These are phyloP conservation scores for Pogonus chalceus DNA, from an alignment of 1,140 invertebrate species.

Conservation along the genomic window DNA sequence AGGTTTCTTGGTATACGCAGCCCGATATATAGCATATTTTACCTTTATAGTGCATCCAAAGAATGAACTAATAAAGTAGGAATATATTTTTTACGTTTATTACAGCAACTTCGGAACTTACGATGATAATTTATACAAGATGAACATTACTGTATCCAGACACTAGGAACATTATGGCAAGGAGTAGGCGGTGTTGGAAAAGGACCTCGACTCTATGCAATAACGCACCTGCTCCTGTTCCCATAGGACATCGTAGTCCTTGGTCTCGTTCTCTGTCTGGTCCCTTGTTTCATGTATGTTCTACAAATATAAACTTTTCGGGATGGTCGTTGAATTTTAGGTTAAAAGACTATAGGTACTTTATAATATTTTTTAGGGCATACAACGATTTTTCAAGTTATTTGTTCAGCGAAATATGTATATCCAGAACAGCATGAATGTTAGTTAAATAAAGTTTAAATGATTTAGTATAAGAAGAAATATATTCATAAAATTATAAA, in stretches of 20 bases:
- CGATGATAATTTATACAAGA: slow-evolving; percentile 7
- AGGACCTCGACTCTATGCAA: not conserved
- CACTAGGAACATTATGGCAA: not conserved
- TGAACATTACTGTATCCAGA: not conserved
- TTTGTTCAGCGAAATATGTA: too few relatives aligned
- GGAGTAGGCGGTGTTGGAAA: not conserved
- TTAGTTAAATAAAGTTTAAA: too few relatives aligned
- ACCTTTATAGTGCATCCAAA: slow-evolving; percentile 3
- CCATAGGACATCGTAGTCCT: not conserved
- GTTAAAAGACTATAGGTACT: too few relatives aligned
- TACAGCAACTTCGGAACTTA: slow-evolving; percentile 1
- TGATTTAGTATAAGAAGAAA: too few relatives aligned
- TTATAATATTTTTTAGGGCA: too few relatives aligned
- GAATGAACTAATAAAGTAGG: slow-evolving; percentile 4
- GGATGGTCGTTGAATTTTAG: too few relatives aligned
- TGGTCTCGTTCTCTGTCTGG: too few relatives aligned
- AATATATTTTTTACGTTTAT: slow-evolving; percentile 7
- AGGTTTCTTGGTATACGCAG: not conserved
- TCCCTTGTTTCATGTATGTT: too few relatives aligned
- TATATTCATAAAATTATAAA: too few relatives aligned
- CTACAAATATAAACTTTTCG: too few relatives aligned
- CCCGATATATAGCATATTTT: not conserved
- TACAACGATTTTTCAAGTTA: too few relatives aligned
- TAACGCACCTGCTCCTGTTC: not conserved
- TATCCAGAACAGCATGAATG: too few relatives aligned